phyloP scores from a whole-genome alignment of 2,113 vertebrate genomes.

The Salvelinus fontinalis region DNA sequence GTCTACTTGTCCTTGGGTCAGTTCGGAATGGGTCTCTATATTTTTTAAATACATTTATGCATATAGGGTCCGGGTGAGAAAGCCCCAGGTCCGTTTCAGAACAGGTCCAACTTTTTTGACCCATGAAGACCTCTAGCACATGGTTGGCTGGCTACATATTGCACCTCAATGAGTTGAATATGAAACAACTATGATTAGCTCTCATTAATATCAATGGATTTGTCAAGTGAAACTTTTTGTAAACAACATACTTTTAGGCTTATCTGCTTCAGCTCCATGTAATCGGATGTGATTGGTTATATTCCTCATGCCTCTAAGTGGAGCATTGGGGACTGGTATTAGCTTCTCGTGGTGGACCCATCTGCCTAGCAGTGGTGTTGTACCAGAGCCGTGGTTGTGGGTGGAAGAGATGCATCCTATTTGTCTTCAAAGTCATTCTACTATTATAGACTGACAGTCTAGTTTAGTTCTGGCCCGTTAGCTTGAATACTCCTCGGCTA shows the following conservation, averaged over 20 bases:
- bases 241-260: constrained; percentile 6
- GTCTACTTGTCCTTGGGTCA: too few species aligned
- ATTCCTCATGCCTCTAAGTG: neutral
- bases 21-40: too few species aligned
- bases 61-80: too few species aligned
- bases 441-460: too few species aligned
- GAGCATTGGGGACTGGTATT: neutral
- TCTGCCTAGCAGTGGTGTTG: neutral
- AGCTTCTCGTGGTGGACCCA: neutral
- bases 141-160: constrained; percentile 26
- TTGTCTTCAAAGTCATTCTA: neutral
- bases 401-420: neutral
- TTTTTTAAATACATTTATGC: too few species aligned
- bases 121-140: neutral
- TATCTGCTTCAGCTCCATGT: constrained; percentile 24
- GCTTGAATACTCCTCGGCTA: too few species aligned
- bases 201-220: neutral
- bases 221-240: constrained; percentile 4
- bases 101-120: too few species aligned
- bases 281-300: constrained; percentile 12
- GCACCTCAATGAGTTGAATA: constrained; percentile 29
- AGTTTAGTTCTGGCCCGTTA: too few species aligned
- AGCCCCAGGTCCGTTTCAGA: too few species aligned
- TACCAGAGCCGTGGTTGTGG: neutral
- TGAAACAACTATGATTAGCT: neutral